These are phyloP conservation scores for Chorisops tibialis DNA, from an alignment of 2,888 invertebrate genomes.

Conservation along the genomic window DNA sequence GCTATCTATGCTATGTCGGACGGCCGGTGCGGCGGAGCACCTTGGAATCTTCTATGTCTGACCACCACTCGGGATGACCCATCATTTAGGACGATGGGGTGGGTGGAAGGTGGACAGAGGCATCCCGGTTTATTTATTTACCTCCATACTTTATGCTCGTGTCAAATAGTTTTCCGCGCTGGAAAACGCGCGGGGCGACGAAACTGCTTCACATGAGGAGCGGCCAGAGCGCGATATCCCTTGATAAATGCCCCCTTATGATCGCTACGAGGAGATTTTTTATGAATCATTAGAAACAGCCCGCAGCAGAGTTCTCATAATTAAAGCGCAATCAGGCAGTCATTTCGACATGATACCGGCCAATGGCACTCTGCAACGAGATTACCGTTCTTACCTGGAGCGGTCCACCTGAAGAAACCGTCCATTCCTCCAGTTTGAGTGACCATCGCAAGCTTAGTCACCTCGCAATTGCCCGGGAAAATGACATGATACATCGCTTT, in stretches of 20 bases:
- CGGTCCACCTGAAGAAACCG: not conserved
- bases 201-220: too few species aligned
- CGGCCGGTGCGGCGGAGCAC: not conserved
- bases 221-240: too few species aligned
- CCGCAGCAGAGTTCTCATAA: constrained; percentile 27
- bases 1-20: too few species aligned
- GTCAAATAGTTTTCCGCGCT: not conserved
- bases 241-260: not conserved
- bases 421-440: not conserved
- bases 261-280: not conserved
- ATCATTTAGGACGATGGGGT: constrained; percentile 5
- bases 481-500: not conserved
- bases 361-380: not conserved
- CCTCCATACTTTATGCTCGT: constrained; percentile 3
- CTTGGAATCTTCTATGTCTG: constrained; percentile 7
- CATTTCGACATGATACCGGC: constrained; percentile 14
- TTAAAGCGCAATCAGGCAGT: constrained; percentile 30
- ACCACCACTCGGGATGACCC: not conserved
- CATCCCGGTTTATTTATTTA: constrained; percentile 19
- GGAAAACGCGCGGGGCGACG: too few species aligned
- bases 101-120: constrained; percentile 7
- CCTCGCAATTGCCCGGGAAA: not conserved
- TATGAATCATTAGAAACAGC: constrained; percentile 27
- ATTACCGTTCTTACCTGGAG: not conserved
- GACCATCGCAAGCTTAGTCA: not conserved